phyloP scores from a whole-genome alignment of 2,888 invertebrate species.

The Steinernema hermaphroditum region DNA sequence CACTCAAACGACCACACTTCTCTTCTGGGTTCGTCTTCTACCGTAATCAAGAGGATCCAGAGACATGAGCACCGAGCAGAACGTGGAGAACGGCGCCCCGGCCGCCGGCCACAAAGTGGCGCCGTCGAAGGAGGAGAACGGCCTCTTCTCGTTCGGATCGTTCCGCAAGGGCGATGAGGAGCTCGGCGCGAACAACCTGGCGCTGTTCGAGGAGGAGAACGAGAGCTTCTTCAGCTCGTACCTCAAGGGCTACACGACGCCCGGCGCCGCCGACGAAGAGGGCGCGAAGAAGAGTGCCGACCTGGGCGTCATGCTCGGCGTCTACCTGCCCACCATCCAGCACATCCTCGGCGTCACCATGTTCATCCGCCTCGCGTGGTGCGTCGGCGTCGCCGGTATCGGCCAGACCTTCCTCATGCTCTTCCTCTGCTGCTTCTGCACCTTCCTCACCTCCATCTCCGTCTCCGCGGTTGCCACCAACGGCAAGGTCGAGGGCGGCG shows the following conservation, averaged over 20 bases:
- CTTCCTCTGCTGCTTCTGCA: constrained; percentile 73
- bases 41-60: too few relatives aligned
- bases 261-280: constrained; percentile 63
- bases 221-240: constrained; percentile 52
- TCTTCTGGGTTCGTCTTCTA: too few relatives aligned
- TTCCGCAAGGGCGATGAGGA: constrained; percentile 6
- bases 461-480: constrained; percentile 99
- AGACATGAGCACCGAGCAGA: not conserved
- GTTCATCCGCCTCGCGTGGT: constrained; percentile 96
- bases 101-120: not conserved
- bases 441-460: constrained; percentile 78
- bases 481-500: constrained; percentile 92
- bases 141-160: constrained; percentile 8
- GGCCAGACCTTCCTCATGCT: constrained; percentile 92
- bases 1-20: too few relatives aligned
- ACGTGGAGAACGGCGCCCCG: not conserved
- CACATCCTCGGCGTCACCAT: constrained; percentile 99
- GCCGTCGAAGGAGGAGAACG: not conserved
- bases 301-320: constrained; percentile 96
- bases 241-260: constrained; percentile 62
- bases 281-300: constrained; percentile 73
- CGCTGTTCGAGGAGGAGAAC: constrained; percentile 61
- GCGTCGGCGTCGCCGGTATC: constrained; percentile 92
- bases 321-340: constrained; percentile 96
- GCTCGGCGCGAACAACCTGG: constrained; percentile 41